Base-by-base conservation (phyloP, 2,113 vertebrate species). In the Mixornis gularis region DNA sequence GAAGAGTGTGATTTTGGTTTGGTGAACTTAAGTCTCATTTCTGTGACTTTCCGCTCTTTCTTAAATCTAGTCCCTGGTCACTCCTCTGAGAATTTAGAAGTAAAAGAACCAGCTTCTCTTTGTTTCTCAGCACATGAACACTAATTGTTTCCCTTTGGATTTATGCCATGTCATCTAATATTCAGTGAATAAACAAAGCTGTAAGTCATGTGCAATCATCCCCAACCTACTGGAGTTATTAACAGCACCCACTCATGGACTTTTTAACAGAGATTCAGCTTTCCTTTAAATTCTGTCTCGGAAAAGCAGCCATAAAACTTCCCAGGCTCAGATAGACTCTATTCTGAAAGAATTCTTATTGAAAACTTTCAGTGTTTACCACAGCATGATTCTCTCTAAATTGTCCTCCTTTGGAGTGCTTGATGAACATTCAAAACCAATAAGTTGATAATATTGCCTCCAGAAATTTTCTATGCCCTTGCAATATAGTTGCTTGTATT, bases 81-180 rank as follows among this genome's bases (percentile, higher is more conserved):
- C 22, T 80, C 9, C 44, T 87, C 44, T 27, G 69, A 46, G 62
- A 76, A 34, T 44, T 84, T 13, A 56, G 48, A 52, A 56, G 19
- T 36, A 64, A 64, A 89, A 69, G 68, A 69, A 60, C 30, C 15
- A 36, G 52, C 25, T 48, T 22, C 1, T 10, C 38, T 84, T 92
- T 80, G 49, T 90, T 90, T 94, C 68, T 79, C 53, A 84, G 41
- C n/a, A 30, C 41, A 51, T 13, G 58, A 88, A 58, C 55, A 27
- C 62, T 90, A 88, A 91, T 88, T 90, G 73, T 90, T 95, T 94
- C 80, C 83, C 86, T 85, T 89, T 87, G 77, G 80, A 76, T 79
- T 92, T 95, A 69, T 55, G 69, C 63, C 27, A 30, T 32, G 32
- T 58, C 58, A 58, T 79, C 87, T 48, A 18, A 80, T 27, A 53